These are phyloP conservation scores for Irena cyanogastra DNA, from an alignment of 2,113 vertebrate genomes.

Conservation along the genomic window DNA sequence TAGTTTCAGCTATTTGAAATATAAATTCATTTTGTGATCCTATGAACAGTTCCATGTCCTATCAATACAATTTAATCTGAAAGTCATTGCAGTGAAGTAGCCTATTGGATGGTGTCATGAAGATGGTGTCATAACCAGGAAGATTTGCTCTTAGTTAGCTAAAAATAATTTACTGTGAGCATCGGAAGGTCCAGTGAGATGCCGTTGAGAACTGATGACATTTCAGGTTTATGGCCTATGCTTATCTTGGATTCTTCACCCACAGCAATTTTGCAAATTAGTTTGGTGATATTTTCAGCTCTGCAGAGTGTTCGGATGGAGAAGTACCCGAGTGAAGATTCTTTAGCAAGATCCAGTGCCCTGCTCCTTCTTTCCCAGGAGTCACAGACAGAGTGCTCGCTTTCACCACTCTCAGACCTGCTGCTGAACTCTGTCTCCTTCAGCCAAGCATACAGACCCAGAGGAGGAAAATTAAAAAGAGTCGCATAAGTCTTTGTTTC, in stretches of 20 bases:
- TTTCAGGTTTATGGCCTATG: conserved; percentile 49
- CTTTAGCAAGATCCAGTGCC: not conserved
- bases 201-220: not conserved
- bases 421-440: conserved; percentile 28
- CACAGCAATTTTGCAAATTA: conserved; percentile 49
- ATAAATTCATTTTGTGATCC: not conserved
- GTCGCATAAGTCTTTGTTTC: conserved; percentile 53
- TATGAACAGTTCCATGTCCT: not conserved
- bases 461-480: conserved; percentile 56
- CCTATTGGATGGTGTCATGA: not conserved
- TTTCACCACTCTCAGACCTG: conserved; percentile 1
- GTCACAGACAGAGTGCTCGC: not conserved
- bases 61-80: conserved; percentile 10
- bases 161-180: conserved; percentile 4
- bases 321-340: conserved; percentile 2
- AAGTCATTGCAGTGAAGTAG: conserved; percentile 2
- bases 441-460: conserved; percentile 21
- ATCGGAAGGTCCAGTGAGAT: not conserved
- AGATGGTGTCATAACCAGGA: not conserved
- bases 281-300: conserved; percentile 41
- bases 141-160: not conserved
- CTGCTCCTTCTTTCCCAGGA: conserved; percentile 9
- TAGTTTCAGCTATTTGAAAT: conserved; percentile 16
- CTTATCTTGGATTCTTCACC: conserved; percentile 47
- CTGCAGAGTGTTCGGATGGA: conserved; percentile 4